These are phyloP conservation scores for Pachyramphus minor DNA, from an alignment of 2,113 vertebrate genomes.

Conservation along the genomic window DNA sequence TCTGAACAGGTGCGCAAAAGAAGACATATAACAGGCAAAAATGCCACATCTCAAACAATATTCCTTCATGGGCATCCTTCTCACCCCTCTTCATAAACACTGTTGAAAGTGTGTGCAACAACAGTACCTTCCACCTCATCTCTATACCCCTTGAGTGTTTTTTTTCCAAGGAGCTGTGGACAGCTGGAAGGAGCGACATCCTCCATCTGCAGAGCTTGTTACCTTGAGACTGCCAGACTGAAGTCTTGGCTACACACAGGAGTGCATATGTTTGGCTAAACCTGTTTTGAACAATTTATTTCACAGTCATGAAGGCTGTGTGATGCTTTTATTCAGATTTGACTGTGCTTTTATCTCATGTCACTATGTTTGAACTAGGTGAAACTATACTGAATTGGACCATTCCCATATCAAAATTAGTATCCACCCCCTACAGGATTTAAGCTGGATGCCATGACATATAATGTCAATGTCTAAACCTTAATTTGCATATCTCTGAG, in stretches of 20 bases:
- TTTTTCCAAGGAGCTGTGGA: background rate
- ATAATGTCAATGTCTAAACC: background rate
- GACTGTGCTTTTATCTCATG: background rate
- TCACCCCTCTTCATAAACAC: background rate
- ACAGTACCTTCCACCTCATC: background rate
- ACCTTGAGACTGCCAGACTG: conserved; percentile 40
- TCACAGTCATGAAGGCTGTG: background rate
- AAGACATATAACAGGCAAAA: background rate
- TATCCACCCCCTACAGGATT: background rate
- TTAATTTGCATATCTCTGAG: background rate
- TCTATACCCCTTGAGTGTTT: fast-evolving
- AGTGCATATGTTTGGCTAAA: conserved; percentile 39
- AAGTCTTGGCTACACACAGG: conserved; percentile 22
- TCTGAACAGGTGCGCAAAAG: background rate
- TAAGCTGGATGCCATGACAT: background rate
- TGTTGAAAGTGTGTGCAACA: background rate
- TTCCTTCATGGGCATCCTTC: background rate
- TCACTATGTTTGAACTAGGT: background rate
- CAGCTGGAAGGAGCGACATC: background rate
- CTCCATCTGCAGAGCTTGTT: conserved; percentile 28
- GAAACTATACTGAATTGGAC: background rate
- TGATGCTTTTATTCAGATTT: background rate
- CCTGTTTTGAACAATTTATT: conserved; percentile 25
- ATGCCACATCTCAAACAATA: background rate
- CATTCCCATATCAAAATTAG: background rate